Percentiles rank a stretch among this genome's conserved stretches.
These are phyloP conservation scores for Margaritifera margaritifera DNA, from an alignment of 2,888 invertebrate genomes.

Conservation along the genomic window DNA sequence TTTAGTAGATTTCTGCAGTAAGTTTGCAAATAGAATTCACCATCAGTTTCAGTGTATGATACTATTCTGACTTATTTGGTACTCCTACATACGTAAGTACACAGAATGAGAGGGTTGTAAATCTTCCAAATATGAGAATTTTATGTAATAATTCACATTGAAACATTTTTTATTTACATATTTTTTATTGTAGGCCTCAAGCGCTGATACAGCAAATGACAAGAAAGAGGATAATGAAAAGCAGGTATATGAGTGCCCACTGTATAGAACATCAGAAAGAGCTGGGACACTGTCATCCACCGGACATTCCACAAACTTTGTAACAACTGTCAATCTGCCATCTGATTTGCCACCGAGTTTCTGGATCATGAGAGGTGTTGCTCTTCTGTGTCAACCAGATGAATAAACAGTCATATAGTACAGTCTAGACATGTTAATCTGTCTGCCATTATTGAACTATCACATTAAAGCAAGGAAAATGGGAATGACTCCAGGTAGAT, in stretches of 20 bases:
- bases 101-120: background rate
- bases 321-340: slow-evolving; percentile 67
- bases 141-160: background rate
- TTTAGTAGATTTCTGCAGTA: too few relatives aligned
- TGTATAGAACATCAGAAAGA: slow-evolving; percentile 70
- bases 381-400: slow-evolving; percentile 70
- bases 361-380: slow-evolving; percentile 71
- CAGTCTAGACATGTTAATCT: too few relatives aligned
- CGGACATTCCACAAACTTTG: slow-evolving; percentile 72
- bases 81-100: too few relatives aligned
- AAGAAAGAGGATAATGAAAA: slow-evolving; percentile 4
- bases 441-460: too few relatives aligned
- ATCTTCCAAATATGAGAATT: background rate
- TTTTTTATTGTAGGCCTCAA: background rate
- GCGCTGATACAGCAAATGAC: slow-evolving; percentile 1
- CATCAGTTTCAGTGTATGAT: too few relatives aligned
- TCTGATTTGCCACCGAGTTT: slow-evolving; percentile 59
- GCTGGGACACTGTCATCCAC: slow-evolving; percentile 71
- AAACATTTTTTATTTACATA: background rate
- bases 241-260: slow-evolving; percentile 66
- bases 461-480: too few relatives aligned
- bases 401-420: slow-evolving; percentile 35
- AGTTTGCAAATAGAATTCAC: too few relatives aligned
- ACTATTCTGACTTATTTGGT: too few relatives aligned
- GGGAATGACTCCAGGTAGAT: too few relatives aligned